These are phyloP conservation scores for Cirrhinus mrigala DNA, from an alignment of 2,797 vertebrate species.

Conservation along the genomic window DNA sequence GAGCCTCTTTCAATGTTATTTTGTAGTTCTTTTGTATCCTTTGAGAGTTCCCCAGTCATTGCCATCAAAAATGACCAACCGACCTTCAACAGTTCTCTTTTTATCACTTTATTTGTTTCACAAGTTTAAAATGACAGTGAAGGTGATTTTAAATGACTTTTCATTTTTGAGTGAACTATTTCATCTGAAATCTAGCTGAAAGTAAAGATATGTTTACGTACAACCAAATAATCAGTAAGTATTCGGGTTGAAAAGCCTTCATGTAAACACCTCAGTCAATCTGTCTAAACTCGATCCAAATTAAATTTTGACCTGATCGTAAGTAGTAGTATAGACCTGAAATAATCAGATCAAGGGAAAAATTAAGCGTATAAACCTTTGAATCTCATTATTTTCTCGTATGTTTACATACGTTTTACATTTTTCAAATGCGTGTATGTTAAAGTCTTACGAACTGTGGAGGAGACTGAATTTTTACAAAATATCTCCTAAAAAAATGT, in stretches of 20 bases:
- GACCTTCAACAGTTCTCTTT: too few relatives aligned
- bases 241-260: background rate
- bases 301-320: background rate
- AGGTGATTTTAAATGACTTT: background rate
- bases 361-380: background rate
- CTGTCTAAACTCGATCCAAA: background rate
- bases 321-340: background rate
- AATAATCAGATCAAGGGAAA: background rate
- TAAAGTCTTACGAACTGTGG: background rate
- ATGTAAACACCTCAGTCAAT: background rate
- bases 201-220: too few relatives aligned
- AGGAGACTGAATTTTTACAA: background rate
- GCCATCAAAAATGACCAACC: too few relatives aligned
- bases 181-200: too few relatives aligned
- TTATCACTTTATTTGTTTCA: too few relatives aligned
- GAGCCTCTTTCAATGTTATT: background rate
- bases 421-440: background rate
- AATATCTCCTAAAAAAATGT: too few relatives aligned
- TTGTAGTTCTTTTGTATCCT: background rate
- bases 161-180: background rate
- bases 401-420: background rate
- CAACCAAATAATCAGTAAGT: background rate
- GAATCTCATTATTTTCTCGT: background rate
- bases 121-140: background rate
- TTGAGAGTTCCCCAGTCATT: background rate